A percentile compares a stretch with the other conserved stretches of the same genome.
phyloP scores from a whole-genome alignment of 2,888 invertebrate genomes.

The Bedellia somnulentella region DNA sequence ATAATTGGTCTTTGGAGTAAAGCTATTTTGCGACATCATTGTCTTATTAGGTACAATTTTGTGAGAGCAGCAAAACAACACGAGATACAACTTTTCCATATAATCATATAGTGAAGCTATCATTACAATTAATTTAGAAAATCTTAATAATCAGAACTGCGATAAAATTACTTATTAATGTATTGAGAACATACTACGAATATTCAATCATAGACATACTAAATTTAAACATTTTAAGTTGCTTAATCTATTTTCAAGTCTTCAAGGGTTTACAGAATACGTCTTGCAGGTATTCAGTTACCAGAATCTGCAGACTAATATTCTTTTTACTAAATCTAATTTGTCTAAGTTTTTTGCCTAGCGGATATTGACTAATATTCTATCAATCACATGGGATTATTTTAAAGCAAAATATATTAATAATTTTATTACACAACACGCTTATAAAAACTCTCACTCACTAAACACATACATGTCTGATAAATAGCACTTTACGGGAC shows the following conservation, averaged over 20 bases:
- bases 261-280: background rate
- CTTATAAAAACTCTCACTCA: background rate
- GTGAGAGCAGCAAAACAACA: no score
- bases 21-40: no score
- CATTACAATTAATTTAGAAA: constrained; percentile 1
- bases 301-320: no score
- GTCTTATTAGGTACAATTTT: no score
- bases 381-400: no score
- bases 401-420: background rate
- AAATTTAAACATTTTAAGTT: background rate
- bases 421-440: background rate
- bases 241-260: background rate
- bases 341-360: no score
- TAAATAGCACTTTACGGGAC: background rate
- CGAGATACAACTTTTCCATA: no score
- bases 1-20: constrained; percentile 7
- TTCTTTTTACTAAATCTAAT: no score
- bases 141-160: background rate
- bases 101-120: background rate
- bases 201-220: background rate
- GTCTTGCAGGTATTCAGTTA: no score
- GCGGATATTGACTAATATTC: no score
- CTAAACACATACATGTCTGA: background rate
- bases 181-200: background rate
- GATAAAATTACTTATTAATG: background rate